phyloP scores from a whole-genome alignment of 2,797 vertebrate genomes.

The Chrosomus eos region DNA sequence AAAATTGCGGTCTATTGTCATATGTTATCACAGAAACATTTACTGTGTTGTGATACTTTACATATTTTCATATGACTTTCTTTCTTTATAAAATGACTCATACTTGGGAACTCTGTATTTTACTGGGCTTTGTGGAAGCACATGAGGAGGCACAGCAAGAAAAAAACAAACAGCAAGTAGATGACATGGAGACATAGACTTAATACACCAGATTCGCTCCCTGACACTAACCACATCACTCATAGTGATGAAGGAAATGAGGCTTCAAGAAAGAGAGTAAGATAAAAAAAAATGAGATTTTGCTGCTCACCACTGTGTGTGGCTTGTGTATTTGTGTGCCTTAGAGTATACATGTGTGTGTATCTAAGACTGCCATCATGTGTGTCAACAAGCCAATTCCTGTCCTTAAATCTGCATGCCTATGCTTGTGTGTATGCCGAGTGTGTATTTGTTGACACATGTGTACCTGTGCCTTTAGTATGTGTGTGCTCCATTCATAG shows the following conservation, averaged over 20 bases:
- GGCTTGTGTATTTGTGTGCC: conserved; percentile 31
- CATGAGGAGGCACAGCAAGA: conserved; percentile 56
- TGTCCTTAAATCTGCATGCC: conserved; percentile 44
- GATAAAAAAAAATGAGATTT: conserved; percentile 3
- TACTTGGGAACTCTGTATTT: background rate
- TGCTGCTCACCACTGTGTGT: background rate
- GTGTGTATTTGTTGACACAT: conserved; percentile 35
- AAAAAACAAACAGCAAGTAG: conserved; percentile 62
- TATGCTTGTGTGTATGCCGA: conserved; percentile 44
- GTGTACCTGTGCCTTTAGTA: conserved; percentile 37
- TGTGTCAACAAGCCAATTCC: conserved; percentile 46
- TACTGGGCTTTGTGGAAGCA: conserved; percentile 22
- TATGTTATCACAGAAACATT: background rate
- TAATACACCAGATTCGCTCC: conserved; percentile 60
- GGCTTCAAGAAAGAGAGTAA: conserved; percentile 11
- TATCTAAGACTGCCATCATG: conserved; percentile 2
- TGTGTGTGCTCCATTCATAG: conserved; percentile 55
- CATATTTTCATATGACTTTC: background rate
- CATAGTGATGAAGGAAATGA: conserved; percentile 55
- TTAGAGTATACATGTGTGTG: conserved; percentile 26
- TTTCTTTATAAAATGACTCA: background rate
- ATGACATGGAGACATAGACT: conserved; percentile 61
- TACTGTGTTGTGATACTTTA: background rate
- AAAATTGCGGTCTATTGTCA: background rate
- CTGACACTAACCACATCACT: conserved; percentile 62